Evolutionary conservation across 2,113 vertebrate genomes (phyloP), one percentile per base, ranked within the genome.

Genomic region (Lutjanus erythropterus): DNA sequence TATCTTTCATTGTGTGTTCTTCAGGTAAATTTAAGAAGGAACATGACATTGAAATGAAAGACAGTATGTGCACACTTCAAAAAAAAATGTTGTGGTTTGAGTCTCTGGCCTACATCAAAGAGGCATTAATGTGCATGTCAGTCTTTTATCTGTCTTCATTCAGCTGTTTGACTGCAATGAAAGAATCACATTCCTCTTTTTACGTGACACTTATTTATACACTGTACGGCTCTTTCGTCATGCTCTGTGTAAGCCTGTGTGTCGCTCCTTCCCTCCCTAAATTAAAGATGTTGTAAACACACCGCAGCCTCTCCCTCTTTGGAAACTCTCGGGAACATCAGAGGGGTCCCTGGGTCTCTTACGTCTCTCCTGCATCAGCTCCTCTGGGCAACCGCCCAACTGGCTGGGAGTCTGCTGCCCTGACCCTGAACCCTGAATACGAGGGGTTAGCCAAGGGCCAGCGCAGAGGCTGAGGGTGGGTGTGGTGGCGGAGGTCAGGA

Each of bases 391-490:
- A 65, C 70, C 64, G 59, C 88, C 93, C 92, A 94, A 79, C 81
- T 92, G 93, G 89, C 93, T 89, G 79, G 53, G 75, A 92, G 89
- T 89, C 83, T 85, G 83, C 86, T 92, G 91, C 78, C 93, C 94
- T 86, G 88, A 88, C 94, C 93, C 80, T 95, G 94, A 95, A 93
- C 94, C 77, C 73, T 78, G 88, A 56, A 73, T 78, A 76, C 27
- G 65, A 85, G 83, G 86, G 94, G 94, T 95, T 84, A 95, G 93
- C 93, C 93, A 94, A 91, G 89, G 95, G 94, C 90, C 90, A 90
- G 83, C 50, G 42, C 58, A 53, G 55, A 87, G 85, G 71, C 88
- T 84, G 85, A 86, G 89, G 82, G 84, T 86, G 91, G 91, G 91
- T 90, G 92, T 80, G 87, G 92, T 88, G 90, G 85, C 14, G 78